Conservation (phyloP, 2,888 invertebrate species). For the Drosophila ustulata region DNA sequence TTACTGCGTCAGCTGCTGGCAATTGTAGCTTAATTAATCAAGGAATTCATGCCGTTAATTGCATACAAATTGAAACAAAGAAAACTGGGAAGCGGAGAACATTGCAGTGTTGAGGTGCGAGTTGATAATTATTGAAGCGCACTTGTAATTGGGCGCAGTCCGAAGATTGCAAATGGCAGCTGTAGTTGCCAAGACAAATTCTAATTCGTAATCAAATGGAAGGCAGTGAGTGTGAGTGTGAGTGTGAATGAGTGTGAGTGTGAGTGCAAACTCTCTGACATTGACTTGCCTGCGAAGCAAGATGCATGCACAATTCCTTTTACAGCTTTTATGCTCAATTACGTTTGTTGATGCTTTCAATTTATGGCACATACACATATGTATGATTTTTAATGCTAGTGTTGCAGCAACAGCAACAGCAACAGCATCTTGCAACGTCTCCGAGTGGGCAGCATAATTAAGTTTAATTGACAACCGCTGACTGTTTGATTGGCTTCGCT, state of each 20-base stretch:
- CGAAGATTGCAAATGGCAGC: not conserved
- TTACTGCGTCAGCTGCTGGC: not conserved
- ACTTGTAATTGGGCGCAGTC: not conserved
- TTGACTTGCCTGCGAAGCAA: conserved; percentile 32
- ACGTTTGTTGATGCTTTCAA: conserved; percentile 61
- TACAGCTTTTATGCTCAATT: conserved; percentile 69
- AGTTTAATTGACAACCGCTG: conserved; percentile 80
- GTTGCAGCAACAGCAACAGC: conserved; percentile 38
- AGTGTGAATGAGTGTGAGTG: not conserved
- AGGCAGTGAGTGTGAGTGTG: not conserved
- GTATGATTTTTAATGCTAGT: conserved; percentile 43
- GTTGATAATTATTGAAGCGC: not conserved
- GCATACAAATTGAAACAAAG: not conserved
- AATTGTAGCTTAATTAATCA: not conserved
- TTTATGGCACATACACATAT: conserved; percentile 40
- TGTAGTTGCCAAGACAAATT: not conserved
- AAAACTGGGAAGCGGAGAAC: not conserved
- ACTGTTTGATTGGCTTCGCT: conserved; percentile 72
- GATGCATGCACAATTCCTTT: conserved; percentile 37
- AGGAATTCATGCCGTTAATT: not conserved
- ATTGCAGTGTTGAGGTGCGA: not conserved
- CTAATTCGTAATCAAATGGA: conserved; percentile 1
- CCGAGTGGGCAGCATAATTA: conserved; percentile 73
- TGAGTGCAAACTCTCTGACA: conserved; percentile 16
- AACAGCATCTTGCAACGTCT: conserved; percentile 61